Conservation (phyloP, 53 echinoderm and acorn worm genomes). For the Holothuria scabra region DNA sequence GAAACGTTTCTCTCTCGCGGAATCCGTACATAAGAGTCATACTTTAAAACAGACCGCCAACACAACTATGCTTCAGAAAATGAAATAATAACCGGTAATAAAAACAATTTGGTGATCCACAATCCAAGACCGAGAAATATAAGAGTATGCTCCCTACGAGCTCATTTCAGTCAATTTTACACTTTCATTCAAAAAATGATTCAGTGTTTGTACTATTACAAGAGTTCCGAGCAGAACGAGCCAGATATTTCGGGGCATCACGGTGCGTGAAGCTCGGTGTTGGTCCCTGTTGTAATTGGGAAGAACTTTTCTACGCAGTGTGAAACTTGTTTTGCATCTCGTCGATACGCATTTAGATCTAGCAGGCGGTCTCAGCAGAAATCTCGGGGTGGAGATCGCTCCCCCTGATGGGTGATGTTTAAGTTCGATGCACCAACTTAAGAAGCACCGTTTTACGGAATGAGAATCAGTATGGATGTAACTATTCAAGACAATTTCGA, state of each 20-base stretch:
- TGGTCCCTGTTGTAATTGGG: constrained; percentile 26
- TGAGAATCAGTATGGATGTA: no score
- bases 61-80: constrained; percentile 26
- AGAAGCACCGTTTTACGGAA: no score
- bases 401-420: no score
- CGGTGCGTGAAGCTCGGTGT: constrained; percentile 30
- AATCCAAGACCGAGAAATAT: constrained; percentile 8
- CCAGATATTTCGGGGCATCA: constrained; percentile 16
- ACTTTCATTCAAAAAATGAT: constrained; percentile 26
- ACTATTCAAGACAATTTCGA: no score
- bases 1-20: no score
- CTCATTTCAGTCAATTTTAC: constrained; percentile 15
- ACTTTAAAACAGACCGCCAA: neutral
- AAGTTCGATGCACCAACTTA: no score
- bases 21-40: no score
- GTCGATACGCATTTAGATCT: neutral
- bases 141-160: constrained; percentile 24
- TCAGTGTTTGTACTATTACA: neutral
- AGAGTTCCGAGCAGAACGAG: no score
- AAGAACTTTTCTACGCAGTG: constrained; percentile 34
- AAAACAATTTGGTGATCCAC: constrained; percentile 29
- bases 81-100: constrained; percentile 28
- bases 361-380: no score
- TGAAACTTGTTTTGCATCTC: constrained; percentile 31
- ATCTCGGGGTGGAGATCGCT: no score